These are phyloP conservation scores for Pseudochromis fuscus DNA, from an alignment of 2,797 vertebrate genomes.

Conservation along the genomic window DNA sequence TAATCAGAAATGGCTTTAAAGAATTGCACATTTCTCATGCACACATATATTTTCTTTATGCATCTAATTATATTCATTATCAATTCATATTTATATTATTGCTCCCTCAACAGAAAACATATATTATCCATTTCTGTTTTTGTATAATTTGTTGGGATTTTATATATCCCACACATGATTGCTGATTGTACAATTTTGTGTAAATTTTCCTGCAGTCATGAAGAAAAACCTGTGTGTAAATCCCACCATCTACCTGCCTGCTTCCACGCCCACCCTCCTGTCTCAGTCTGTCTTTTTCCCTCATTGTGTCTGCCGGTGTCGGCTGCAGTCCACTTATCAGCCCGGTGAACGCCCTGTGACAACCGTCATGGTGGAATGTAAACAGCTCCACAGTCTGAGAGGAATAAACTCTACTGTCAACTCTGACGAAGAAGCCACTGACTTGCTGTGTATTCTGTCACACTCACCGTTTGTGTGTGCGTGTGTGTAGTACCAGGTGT, in stretches of 20 bases:
- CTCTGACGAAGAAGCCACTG: conserved; percentile 25
- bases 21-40: no score
- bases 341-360: conserved; percentile 26
- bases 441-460: conserved; percentile 25
- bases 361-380: conserved; percentile 36
- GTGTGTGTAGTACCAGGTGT: conserved; percentile 50
- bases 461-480: conserved; percentile 22
- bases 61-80: no score
- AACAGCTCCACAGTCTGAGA: conserved; percentile 36
- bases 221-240: not conserved
- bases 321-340: conserved; percentile 9
- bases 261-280: not conserved
- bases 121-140: no score
- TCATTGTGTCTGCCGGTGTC: conserved; percentile 19
- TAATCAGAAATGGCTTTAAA: no score
- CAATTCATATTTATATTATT: no score
- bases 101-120: no score
- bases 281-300: conserved; percentile 25
- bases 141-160: no score
- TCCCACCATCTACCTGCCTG: not conserved
- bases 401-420: conserved; percentile 15
- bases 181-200: not conserved
- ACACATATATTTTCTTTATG: no score
- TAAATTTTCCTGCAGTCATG: not conserved
- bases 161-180: no score